Conservation (phyloP, 37 sponge, comb jelly and placozoan genomes). For the Petrosia ficiformis region DNA sequence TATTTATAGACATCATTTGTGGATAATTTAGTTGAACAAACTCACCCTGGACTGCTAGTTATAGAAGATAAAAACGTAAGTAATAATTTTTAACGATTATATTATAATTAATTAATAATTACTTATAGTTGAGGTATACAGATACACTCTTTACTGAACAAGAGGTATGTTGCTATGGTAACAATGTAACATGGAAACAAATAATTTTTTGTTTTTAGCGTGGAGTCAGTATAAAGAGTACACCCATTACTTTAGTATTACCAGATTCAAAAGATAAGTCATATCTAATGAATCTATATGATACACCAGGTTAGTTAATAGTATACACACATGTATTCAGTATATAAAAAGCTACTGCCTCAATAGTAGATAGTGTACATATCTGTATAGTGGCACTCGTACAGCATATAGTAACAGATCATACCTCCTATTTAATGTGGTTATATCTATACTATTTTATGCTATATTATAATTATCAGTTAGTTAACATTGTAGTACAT, state of each 20-base stretch:
- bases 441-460: neutral
- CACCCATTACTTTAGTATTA: conserved; percentile 78
- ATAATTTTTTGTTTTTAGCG: conserved; percentile 37
- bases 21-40: conserved; percentile 92
- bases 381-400: too few relatives aligned
- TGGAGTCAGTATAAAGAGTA: conserved; percentile 87
- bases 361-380: too few relatives aligned
- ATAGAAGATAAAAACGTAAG: conserved; percentile 65
- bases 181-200: too few relatives aligned
- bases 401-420: neutral
- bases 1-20: conserved; percentile 77
- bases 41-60: conserved; percentile 80
- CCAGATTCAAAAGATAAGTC: conserved; percentile 86
- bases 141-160: conserved; percentile 95
- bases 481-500: conserved; percentile 5
- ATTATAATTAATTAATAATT: too few relatives aligned
- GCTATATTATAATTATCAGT: neutral
- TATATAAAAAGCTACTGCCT: too few relatives aligned
- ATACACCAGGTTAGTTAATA: conserved; percentile 78
- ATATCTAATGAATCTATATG: conserved; percentile 87
- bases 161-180: conserved; percentile 79
- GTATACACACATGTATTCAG: too few relatives aligned
- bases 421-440: neutral
- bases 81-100: neutral
- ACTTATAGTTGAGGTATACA: conserved; percentile 81